Evolutionary conservation across 2,797 vertebrate genomes (phyloP), one percentile per base, ranked within the genome.

Genomic region (Apodemus agrarius): DNA sequence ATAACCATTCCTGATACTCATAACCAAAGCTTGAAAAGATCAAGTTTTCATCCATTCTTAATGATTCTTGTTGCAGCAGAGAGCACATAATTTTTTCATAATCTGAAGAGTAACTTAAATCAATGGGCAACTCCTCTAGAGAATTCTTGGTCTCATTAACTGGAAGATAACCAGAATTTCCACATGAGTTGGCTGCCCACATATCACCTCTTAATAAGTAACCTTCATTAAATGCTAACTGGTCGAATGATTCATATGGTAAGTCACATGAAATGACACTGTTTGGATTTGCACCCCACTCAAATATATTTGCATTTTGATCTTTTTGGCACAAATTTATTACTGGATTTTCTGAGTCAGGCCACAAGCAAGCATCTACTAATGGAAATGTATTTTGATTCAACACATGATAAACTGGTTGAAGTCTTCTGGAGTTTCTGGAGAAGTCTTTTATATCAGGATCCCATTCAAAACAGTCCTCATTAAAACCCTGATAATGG

Each of bases 1-100:
- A 98, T 90, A 99, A 99, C 99, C 99, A 99, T 93, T 99, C 99
- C 89, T 99, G 99, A 98, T 99, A 99, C 97, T 99, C 99, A 98
- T 98, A 99, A 91, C 98, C 98, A 82, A 99, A 99, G 95, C 99
- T 98, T 24, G 99, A 98, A 96, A 99, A 99, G 65, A 97, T 49
- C 63, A 98, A 97, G 57, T 98, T 97, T 86, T 98, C 99, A 93
- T 99, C 99, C 13, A 97, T 95, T 95, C 98, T 99, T 96, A 98
- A 94, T 74, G 98, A 95, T 4, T 98, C 98, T 93, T 98, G 98
- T 88, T 98, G 98, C 89, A 98, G 96, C 40, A 98, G 24, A 12
- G 98, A 98, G 95, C 97, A 98, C 83, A 97, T 61, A 14, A 95
- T 97, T 96, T 89, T 97, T 96, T 99, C 98, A 95, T 95, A 98